A percentile compares a stretch with the other conserved stretches of the same genome.
phyloP scores from a whole-genome alignment of 1,140 invertebrate species.

The Apis dorsata region DNA sequence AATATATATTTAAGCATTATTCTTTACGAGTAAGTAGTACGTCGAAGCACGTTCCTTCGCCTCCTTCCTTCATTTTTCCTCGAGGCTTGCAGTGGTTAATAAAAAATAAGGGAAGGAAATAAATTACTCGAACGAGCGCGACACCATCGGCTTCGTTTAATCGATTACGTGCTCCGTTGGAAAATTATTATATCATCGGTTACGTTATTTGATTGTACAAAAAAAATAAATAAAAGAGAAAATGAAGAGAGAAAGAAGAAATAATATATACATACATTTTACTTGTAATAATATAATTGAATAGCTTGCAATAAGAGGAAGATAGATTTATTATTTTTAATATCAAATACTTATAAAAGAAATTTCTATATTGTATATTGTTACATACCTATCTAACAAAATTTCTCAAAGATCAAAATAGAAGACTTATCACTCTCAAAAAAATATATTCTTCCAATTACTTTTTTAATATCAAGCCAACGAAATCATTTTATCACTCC shows the following conservation, averaged over 20 bases:
- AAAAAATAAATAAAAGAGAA: neutral
- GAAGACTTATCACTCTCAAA: too few species aligned
- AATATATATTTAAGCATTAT: neutral
- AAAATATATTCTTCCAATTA: too few species aligned
- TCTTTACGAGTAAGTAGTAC: neutral
- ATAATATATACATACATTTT: too few species aligned
- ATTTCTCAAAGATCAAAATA: too few species aligned
- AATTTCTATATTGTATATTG: too few species aligned
- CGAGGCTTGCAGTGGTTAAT: neutral
- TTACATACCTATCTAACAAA: too few species aligned
- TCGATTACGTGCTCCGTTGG: slow-evolving; percentile 41
- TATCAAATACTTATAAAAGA: too few species aligned
- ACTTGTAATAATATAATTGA: neutral
- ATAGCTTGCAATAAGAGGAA: neutral
- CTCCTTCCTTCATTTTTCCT: slow-evolving; percentile 14
- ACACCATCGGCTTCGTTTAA: slow-evolving; percentile 6
- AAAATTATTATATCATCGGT: slow-evolving; percentile 36
- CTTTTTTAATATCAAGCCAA: too few species aligned
- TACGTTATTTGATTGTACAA: slow-evolving; percentile 11
- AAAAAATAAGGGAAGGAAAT: slow-evolving; percentile 35
- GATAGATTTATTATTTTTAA: neutral
- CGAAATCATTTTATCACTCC: too few species aligned
- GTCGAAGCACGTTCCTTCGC: neutral
- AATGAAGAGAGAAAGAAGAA: neutral
- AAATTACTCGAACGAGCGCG: slow-evolving; percentile 27